Evolutionary conservation across 2,113 vertebrate genomes (phyloP).

Genomic region (Cyanoramphus novaezelandiae): DNA sequence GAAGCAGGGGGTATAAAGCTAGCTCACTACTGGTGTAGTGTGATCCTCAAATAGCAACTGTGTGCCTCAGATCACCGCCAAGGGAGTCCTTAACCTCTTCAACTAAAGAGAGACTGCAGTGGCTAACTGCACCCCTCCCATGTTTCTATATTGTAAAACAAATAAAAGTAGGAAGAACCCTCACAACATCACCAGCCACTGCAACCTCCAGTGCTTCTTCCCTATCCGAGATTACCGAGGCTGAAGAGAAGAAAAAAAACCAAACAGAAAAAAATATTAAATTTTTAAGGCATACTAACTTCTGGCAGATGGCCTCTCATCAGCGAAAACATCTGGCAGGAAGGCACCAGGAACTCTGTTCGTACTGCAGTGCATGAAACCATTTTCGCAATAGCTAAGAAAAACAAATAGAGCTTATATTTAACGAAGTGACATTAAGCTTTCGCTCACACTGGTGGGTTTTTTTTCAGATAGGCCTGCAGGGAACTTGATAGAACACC

Average conservation of each 20-base stretch:
- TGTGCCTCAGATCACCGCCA: background rate
- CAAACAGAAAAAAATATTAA: background rate
- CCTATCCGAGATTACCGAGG: background rate
- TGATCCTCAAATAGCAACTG: background rate
- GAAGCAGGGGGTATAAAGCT: background rate
- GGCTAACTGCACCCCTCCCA: background rate
- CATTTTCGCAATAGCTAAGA: conserved; percentile 84
- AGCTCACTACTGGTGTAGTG: background rate
- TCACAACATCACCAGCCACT: background rate
- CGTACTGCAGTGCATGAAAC: conserved; percentile 82
- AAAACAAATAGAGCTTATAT: background rate
- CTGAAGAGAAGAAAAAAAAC: background rate
- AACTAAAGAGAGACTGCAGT: background rate
- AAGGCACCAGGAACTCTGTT: conserved; percentile 64
- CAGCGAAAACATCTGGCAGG: conserved; percentile 62
- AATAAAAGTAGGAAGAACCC: background rate
- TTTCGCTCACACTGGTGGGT: background rate
- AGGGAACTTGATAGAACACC: background rate
- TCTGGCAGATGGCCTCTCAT: conserved; percentile 69
- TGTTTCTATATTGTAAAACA: background rate
- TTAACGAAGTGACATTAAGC: background rate
- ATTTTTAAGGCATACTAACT: conserved; percentile 69
- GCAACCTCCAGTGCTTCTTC: background rate
- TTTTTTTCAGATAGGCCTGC: background rate
- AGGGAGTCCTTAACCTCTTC: background rate